phyloP scores from a whole-genome alignment of 2,797 vertebrate genomes.

The Parotocinclus haroldoi region DNA sequence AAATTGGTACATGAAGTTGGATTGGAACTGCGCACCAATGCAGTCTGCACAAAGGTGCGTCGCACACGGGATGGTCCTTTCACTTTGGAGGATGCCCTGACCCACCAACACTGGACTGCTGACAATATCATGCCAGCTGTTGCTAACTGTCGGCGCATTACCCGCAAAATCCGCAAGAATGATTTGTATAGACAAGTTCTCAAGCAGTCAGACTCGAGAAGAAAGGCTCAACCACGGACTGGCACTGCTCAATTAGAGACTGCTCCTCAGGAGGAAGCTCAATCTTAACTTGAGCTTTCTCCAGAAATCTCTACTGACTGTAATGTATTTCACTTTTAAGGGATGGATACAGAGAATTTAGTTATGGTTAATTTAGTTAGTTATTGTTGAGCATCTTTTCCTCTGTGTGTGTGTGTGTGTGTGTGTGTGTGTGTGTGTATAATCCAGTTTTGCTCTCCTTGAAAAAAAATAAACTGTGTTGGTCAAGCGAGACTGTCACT shows the following conservation, averaged over 20 bases:
- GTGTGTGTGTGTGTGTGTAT: too few species aligned
- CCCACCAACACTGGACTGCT: conserved; percentile 78
- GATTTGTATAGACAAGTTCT: conserved; percentile 2
- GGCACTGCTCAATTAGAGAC: conserved; percentile 7
- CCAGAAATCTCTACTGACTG: conserved; percentile 4
- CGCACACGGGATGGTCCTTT: conserved; percentile 83
- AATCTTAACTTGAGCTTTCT: not conserved
- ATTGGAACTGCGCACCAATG: conserved; percentile 85
- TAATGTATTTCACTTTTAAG: not conserved
- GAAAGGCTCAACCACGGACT: conserved; percentile 1
- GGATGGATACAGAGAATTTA: too few species aligned
- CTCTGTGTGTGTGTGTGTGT: too few species aligned
- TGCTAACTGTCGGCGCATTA: conserved; percentile 45
- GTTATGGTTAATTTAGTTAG: too few species aligned
- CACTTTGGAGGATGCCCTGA: conserved; percentile 76
- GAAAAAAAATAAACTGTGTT: too few species aligned
- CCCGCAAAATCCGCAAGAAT: conserved; percentile 36
- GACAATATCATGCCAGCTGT: conserved; percentile 70
- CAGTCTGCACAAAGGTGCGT: conserved; percentile 80
- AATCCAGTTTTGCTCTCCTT: too few species aligned
- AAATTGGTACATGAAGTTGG: conserved; percentile 89
- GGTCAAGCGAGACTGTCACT: too few species aligned
- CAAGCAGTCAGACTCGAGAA: not conserved
- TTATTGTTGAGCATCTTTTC: too few species aligned
- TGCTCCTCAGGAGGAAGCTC: not conserved